Evolutionary conservation across 2,888 invertebrate species (phyloP).

Genomic region (Gymnoscelis rufifasciata): DNA sequence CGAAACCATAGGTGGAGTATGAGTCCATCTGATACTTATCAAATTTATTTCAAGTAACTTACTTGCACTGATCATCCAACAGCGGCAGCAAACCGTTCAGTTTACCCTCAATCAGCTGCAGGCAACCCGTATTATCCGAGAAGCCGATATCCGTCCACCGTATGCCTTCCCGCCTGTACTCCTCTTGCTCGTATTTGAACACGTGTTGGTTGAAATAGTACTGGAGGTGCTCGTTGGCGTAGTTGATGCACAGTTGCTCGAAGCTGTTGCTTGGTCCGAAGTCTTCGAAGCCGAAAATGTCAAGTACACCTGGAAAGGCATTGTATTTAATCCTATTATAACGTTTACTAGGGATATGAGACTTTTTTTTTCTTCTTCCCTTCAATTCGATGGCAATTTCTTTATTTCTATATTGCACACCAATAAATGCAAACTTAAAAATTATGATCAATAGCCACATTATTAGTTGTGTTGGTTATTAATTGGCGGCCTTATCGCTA

Average conservation of each 20-base stretch:
- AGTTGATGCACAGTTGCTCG: constrained; percentile 98
- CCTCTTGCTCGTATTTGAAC: constrained; percentile 98
- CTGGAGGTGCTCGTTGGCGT: constrained; percentile 97
- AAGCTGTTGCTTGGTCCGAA: constrained; percentile 94
- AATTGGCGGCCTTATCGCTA: too few relatives aligned
- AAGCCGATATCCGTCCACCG: constrained; percentile 97
- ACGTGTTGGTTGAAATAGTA: constrained; percentile 99
- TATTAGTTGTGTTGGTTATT: too few relatives aligned
- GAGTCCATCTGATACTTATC: too few relatives aligned
- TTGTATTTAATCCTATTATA: background rate
- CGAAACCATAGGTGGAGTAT: too few relatives aligned
- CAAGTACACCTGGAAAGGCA: constrained; percentile 85
- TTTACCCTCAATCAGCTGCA: constrained; percentile 94
- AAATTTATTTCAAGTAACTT: too few relatives aligned
- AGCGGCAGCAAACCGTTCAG: constrained; percentile 93
- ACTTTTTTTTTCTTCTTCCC: too few relatives aligned
- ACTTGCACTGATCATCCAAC: constrained; percentile 98
- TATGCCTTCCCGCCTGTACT: constrained; percentile 95
- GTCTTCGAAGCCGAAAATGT: constrained; percentile 98
- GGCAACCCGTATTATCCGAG: constrained; percentile 96
- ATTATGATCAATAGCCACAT: too few relatives aligned
- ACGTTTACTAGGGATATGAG: too few relatives aligned
- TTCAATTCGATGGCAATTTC: too few relatives aligned
- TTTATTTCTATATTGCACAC: too few relatives aligned
- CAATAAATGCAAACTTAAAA: too few relatives aligned